Evolutionary conservation across 2,797 vertebrate species (phyloP), one percentile per base, ranked within the genome.

Genomic region (Oceanodroma leucorhoa): DNA sequence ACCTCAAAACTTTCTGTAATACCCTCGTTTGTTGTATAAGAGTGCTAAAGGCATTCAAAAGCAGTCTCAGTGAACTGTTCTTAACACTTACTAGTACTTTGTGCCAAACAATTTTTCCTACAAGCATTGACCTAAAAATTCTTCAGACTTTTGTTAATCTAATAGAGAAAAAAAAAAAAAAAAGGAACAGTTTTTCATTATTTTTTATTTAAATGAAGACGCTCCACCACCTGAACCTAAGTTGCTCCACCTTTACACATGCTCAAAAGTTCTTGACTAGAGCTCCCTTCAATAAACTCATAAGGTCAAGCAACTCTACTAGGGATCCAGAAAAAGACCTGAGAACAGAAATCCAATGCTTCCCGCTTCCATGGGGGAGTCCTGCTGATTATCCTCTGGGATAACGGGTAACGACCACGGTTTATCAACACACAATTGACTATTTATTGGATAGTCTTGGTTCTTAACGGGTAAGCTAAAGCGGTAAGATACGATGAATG

Each of bases 1-100:
- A 88, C 66, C 81, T 96, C 79, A 81, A 96, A 95, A 95, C 72
- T 89, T 96, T 86, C 94, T 81, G 24, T 82, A 91, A 75, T 69
- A 69, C 23, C 67, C 54, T 75, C 26, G 27, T 80, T 54, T 57
- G 67, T 85, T 80, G 32, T n/a, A 4, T 21, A 55, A 87, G 45
- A 82, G 22, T 16, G 45, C 66, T 95, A 89, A 89, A 90, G 86
- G 53, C 93, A 96, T 90, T 89, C 93, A 95, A 94, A 94, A 79
- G 76, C 22, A 3, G 14, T 36, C 29, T 82, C 66, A 32, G 41
- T 38, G 61, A 93, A 62, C 22, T 43, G 24, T 41, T 80, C 91
- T 57, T 95, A 94, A 90, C 84, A 88, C 46, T 76, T 93, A 61
- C 79, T 72, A 89, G 69, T 27, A 51, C 36, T 57, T 36, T 60